Evolutionary conservation across 2,888 invertebrate species (phyloP).

Genomic region (Eupithecia insigniata): DNA sequence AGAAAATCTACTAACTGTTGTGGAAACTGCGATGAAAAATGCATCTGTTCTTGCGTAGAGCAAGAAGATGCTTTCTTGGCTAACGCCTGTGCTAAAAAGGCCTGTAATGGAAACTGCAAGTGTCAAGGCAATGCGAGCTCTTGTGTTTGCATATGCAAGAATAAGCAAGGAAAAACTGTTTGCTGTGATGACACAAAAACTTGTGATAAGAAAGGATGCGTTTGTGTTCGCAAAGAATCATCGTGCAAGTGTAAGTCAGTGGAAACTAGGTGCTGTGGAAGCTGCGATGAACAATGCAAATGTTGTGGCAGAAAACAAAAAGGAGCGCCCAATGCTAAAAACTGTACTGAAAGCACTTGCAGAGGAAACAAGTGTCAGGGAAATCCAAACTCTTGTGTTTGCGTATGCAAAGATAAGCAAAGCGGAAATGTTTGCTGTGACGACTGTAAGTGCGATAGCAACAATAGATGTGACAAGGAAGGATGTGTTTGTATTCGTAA

Average conservation of each 20-base stretch:
- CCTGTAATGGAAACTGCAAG: slow-evolving; percentile 33
- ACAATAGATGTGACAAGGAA: slow-evolving; percentile 43
- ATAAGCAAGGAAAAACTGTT: slow-evolving; percentile 39
- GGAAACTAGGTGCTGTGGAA: neutral
- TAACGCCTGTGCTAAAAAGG: neutral
- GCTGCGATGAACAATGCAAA: slow-evolving; percentile 23
- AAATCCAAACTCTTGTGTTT: slow-evolving; percentile 34
- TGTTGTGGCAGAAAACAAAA: neutral
- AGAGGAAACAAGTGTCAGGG: slow-evolving; percentile 39
- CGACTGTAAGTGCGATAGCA: slow-evolving; percentile 47
- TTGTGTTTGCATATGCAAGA: slow-evolving; percentile 37
- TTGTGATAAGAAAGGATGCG: slow-evolving; percentile 45
- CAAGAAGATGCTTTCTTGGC: neutral
- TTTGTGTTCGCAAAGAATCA: slow-evolving; percentile 36
- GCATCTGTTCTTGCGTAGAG: slow-evolving; percentile 19
- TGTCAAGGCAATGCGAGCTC: slow-evolving; percentile 4
- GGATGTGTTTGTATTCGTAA: slow-evolving; percentile 44
- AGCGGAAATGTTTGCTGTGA: slow-evolving; percentile 37
- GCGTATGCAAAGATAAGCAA: slow-evolving; percentile 30
- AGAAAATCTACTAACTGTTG: neutral
- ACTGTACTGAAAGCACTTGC: too few species aligned
- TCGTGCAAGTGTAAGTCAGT: neutral
- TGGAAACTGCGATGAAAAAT: slow-evolving; percentile 9
- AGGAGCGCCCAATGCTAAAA: neutral
- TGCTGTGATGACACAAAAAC: slow-evolving; percentile 43